Evolutionary conservation across 2,888 invertebrate species (phyloP).

Genomic region (Campoletis raptor): DNA sequence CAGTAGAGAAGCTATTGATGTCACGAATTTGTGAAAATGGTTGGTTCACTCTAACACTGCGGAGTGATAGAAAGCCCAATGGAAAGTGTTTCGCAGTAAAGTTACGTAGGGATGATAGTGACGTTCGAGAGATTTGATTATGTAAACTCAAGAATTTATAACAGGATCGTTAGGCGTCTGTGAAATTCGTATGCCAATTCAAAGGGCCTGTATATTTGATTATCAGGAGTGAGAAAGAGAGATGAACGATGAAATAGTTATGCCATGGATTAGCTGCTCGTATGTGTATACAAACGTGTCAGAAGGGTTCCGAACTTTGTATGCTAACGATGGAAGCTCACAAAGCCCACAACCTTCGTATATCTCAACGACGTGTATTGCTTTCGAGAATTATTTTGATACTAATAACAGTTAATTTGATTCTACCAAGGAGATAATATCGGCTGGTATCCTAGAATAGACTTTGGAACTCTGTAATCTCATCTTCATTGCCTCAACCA

Average conservation of each 20-base stretch:
- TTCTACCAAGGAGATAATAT: conserved; percentile 79
- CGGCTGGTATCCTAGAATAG: conserved; percentile 55
- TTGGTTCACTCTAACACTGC: not conserved
- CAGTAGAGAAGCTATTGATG: conserved; percentile 27
- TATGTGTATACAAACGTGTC: conserved; percentile 9
- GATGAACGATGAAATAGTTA: conserved; percentile 25
- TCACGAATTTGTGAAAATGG: conserved; percentile 38
- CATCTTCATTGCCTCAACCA: not conserved
- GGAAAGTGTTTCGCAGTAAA: conserved; percentile 4
- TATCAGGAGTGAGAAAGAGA: conserved; percentile 8
- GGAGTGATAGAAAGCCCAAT: conserved; percentile 8
- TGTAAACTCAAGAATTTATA: not conserved
- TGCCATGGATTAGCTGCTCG: conserved; percentile 5
- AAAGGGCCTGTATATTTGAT: conserved; percentile 25
- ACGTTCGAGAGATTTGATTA: conserved; percentile 31
- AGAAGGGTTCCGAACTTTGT: conserved; percentile 72
- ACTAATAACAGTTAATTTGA: conserved; percentile 80
- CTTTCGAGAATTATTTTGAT: conserved; percentile 80
- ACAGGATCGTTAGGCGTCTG: not conserved
- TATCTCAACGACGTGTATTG: conserved; percentile 65
- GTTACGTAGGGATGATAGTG: not conserved
- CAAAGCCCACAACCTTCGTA: not conserved
- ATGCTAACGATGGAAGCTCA: conserved; percentile 70
- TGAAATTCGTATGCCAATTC: not conserved
- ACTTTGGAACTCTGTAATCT: not conserved